Evolutionary conservation across 1,140 invertebrate species (phyloP).

Genomic region (Formica selysi): DNA sequence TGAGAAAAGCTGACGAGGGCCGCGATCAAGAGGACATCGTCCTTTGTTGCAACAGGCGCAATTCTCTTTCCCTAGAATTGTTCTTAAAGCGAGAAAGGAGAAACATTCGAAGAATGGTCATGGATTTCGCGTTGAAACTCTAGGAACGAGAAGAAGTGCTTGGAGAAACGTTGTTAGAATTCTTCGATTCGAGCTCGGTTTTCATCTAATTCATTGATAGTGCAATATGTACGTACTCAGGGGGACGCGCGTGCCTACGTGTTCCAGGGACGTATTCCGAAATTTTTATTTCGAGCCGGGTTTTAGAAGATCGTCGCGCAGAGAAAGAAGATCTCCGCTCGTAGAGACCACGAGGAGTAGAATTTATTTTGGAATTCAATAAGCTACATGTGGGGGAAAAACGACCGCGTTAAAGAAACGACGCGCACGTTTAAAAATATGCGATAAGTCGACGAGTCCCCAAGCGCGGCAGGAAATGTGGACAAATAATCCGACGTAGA

Average conservation of each 20-base stretch:
- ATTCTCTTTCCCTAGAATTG: slow-evolving; percentile 71
- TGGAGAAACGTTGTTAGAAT: slow-evolving; percentile 18
- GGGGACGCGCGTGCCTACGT: slow-evolving; percentile 18
- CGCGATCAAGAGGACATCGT: slow-evolving; percentile 35
- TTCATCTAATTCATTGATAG: slow-evolving; percentile 62
- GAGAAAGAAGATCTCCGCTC: slow-evolving; percentile 24
- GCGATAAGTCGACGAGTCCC: neutral
- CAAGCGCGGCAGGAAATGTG: neutral
- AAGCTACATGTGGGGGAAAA: neutral
- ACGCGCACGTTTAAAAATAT: slow-evolving; percentile 33
- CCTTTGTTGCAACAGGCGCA: slow-evolving; percentile 85
- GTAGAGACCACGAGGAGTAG: slow-evolving; percentile 3
- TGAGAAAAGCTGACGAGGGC: slow-evolving; percentile 38
- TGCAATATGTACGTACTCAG: slow-evolving; percentile 65
- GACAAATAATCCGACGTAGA: neutral
- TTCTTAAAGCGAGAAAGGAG: slow-evolving; percentile 15
- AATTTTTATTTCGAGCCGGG: neutral
- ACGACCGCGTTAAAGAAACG: slow-evolving; percentile 1
- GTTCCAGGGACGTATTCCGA: slow-evolving; percentile 7
- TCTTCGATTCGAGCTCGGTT: slow-evolving; percentile 25
- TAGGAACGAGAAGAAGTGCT: slow-evolving; percentile 12
- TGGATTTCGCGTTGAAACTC: slow-evolving; percentile 15
- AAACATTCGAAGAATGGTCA: slow-evolving; percentile 10
- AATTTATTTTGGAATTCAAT: slow-evolving; percentile 45
- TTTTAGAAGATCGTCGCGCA: slow-evolving; percentile 8